A percentile compares a stretch with the other conserved stretches of the same genome.
These are phyloP conservation scores for Pseudochirops corinnae DNA, from an alignment of 2,797 vertebrate genomes.

Conservation along the genomic window DNA sequence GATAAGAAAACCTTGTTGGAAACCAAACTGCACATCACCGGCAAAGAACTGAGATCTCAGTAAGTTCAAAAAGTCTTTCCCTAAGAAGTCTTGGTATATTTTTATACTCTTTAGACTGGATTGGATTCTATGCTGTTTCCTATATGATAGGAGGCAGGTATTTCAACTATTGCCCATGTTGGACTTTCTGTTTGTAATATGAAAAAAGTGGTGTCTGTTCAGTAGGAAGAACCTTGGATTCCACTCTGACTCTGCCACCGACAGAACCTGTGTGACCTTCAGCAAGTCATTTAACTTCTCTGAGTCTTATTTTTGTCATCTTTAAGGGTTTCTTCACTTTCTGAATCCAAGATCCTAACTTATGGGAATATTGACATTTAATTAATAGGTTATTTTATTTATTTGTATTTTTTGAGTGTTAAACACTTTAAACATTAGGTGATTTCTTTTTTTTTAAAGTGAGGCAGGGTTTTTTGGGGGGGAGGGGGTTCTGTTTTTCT, in stretches of 20 bases:
- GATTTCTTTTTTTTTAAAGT: background rate
- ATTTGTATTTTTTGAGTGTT: background rate
- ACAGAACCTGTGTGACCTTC: background rate
- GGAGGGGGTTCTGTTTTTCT: background rate
- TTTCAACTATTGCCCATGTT: background rate
- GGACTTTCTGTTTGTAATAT: background rate
- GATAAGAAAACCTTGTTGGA: conserved; percentile 88
- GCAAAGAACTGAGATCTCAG: conserved; percentile 92
- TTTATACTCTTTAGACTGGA: background rate
- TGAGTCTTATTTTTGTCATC: background rate
- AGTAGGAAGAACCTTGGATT: background rate
- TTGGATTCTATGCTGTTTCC: background rate
- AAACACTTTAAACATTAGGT: background rate
- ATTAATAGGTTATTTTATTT: background rate
- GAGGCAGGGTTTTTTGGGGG: background rate
- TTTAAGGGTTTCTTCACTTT: background rate
- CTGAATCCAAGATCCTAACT: background rate
- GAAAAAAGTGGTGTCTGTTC: background rate
- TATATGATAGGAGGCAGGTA: accelerated
- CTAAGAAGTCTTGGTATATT: background rate
- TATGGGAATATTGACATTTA: background rate
- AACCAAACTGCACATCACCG: conserved; percentile 90
- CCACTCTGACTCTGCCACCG: background rate
- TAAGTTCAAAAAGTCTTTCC: conserved; percentile 81
- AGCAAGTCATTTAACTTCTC: background rate